phyloP scores from a whole-genome alignment of 2,888 invertebrate species.

The Crioceris asparagi region DNA sequence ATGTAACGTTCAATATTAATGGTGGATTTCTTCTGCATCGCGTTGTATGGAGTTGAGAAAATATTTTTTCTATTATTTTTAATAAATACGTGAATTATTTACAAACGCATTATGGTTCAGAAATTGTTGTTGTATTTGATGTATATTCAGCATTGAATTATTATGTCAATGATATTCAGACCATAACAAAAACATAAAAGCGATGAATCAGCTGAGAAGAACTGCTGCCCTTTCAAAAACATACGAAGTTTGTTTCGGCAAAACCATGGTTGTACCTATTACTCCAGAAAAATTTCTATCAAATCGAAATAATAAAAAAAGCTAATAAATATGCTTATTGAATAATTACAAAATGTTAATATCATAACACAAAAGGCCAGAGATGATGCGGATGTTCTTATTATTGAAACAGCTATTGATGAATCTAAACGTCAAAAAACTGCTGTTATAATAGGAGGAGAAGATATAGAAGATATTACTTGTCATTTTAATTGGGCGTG shows the following conservation, averaged over 20 bases:
- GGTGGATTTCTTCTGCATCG: conserved; percentile 16
- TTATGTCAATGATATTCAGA: conserved; percentile 18
- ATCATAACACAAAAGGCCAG: neutral
- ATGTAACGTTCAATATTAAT: neutral
- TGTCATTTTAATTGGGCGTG: conserved; percentile 2
- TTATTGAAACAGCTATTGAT: conserved; percentile 1
- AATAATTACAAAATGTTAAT: conserved; percentile 1
- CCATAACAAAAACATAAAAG: conserved; percentile 26
- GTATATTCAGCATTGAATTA: no score
- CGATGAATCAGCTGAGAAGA: conserved; percentile 30
- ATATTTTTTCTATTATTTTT: conserved; percentile 1
- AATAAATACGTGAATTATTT: conserved; percentile 20
- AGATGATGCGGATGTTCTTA: no score
- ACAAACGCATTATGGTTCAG: conserved; percentile 11
- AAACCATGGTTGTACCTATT: conserved; percentile 24
- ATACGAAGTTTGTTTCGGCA: no score
- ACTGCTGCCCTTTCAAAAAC: conserved; percentile 31
- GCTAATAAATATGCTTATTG: neutral
- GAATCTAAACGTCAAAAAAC: conserved; percentile 2
- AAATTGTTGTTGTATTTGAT: no score
- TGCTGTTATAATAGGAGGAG: conserved; percentile 1
- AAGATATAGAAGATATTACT: conserved; percentile 3
- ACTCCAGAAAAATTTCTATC: conserved; percentile 23
- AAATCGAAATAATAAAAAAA: conserved; percentile 13
- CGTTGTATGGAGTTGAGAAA: neutral